These are phyloP conservation scores for Neelides sp. DNA, from an alignment of 1,140 invertebrate genomes.

Conservation along the genomic window DNA sequence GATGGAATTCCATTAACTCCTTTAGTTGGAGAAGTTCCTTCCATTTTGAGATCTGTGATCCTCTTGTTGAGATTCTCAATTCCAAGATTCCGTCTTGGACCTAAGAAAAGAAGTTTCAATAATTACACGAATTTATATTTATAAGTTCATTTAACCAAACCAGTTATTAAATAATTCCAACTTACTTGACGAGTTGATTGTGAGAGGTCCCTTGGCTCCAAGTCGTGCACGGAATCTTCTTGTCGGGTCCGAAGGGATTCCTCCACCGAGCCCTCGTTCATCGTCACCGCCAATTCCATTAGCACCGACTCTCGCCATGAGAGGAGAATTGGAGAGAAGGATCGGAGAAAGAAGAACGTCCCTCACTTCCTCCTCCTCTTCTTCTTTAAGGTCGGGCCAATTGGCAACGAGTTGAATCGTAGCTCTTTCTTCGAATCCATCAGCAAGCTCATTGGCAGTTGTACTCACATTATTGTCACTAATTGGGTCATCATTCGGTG, in stretches of 20 bases:
- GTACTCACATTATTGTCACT: constrained; percentile 44
- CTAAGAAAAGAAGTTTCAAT: constrained; percentile 4
- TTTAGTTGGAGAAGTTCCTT: constrained; percentile 33
- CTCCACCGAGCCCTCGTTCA: constrained; percentile 9
- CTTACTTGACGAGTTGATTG: background rate
- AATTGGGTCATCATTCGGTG: constrained; percentile 39
- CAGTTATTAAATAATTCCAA: constrained; percentile 3
- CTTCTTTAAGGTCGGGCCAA: constrained; percentile 50
- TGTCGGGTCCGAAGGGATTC: constrained; percentile 21
- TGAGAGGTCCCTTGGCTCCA: constrained; percentile 25
- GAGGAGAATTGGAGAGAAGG: no score
- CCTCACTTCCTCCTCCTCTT: constrained; percentile 55
- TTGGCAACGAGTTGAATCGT: constrained; percentile 31
- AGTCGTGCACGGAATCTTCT: constrained; percentile 33
- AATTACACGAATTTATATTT: constrained; percentile 3
- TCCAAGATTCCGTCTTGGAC: constrained; percentile 29
- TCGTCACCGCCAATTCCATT: constrained; percentile 4
- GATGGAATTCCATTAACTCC: constrained; percentile 12
- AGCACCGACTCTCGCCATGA: background rate
- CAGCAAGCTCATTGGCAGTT: constrained; percentile 36
- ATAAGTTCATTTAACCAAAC: background rate
- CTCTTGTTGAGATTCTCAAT: constrained; percentile 55
- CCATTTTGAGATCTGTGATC: constrained; percentile 63
- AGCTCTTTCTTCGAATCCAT: constrained; percentile 38
- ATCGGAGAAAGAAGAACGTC: constrained; percentile 31